phyloP scores from a whole-genome alignment of 1,140 invertebrate species.

The Drosophila orena region DNA sequence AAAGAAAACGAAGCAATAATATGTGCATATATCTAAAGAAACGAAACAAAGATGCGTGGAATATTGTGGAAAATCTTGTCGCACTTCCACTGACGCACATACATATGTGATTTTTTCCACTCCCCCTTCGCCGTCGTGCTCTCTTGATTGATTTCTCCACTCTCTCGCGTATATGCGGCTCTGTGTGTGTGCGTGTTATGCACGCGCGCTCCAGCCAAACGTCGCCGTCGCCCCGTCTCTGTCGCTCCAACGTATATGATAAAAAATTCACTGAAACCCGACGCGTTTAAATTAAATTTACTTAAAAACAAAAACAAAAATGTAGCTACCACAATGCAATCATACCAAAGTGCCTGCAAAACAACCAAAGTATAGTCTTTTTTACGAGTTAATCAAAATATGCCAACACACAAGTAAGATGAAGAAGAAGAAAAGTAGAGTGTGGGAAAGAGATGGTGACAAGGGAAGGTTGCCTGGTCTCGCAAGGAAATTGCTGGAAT shows the following conservation, averaged over 20 bases:
- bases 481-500: conserved; percentile 65
- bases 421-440: conserved; percentile 25
- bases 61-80: conserved; percentile 61
- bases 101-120: conserved; percentile 65
- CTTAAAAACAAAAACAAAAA: conserved; percentile 6
- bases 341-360: conserved; percentile 28
- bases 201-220: conserved; percentile 74
- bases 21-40: conserved; percentile 41
- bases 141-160: conserved; percentile 80
- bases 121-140: conserved; percentile 37
- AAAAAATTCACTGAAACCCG: conserved; percentile 7
- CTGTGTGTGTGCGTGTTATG: conserved; percentile 66
- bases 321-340: conserved; percentile 22
- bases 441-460: conserved; percentile 27
- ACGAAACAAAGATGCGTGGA: conserved; percentile 60
- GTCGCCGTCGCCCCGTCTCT: conserved; percentile 56
- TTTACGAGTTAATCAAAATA: conserved; percentile 49
- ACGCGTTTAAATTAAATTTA: conserved; percentile 41
- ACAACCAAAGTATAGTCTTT: conserved; percentile 19
- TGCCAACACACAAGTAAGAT: conserved; percentile 52
- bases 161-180: conserved; percentile 52
- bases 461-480: conserved; percentile 24
- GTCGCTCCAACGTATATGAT: conserved; percentile 46
- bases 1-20: conserved; percentile 49
- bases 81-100: conserved; percentile 52